phyloP scores from a whole-genome alignment of 2,113 vertebrate genomes.

The Picathartes gymnocephalus region DNA sequence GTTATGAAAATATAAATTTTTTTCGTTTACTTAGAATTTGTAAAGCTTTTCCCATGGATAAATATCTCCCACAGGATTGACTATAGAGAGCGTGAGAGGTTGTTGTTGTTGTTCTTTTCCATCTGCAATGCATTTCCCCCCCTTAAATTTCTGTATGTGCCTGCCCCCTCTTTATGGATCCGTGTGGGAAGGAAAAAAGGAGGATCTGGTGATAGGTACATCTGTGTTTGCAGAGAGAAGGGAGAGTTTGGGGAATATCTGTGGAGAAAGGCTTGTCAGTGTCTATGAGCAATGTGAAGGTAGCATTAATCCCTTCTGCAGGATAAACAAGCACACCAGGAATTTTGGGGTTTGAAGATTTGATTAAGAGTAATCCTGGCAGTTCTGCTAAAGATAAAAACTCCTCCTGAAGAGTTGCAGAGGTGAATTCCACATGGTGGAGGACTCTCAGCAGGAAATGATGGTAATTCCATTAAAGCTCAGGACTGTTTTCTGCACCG shows the following conservation, averaged over 20 bases:
- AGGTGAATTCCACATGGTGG: neutral
- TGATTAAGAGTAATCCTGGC: neutral
- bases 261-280: neutral
- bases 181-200: neutral
- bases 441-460: neutral
- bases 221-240: neutral
- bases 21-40: neutral
- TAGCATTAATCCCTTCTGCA: neutral
- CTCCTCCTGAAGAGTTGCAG: neutral
- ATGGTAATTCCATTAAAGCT: neutral
- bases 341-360: neutral
- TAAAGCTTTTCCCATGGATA: conserved; percentile 22
- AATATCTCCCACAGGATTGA: conserved; percentile 16
- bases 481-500: neutral
- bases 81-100: neutral
- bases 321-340: neutral
- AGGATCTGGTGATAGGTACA: neutral
- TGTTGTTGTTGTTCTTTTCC: neutral
- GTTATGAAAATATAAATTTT: conserved; percentile 35
- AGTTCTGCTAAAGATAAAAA: neutral
- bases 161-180: neutral
- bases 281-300: neutral
- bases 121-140: neutral
- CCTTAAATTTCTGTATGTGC: neutral
- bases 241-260: neutral